Evolutionary conservation across 2,113 vertebrate genomes (phyloP), one percentile per base, ranked within the genome.

Genomic region (Bos indicus): DNA sequence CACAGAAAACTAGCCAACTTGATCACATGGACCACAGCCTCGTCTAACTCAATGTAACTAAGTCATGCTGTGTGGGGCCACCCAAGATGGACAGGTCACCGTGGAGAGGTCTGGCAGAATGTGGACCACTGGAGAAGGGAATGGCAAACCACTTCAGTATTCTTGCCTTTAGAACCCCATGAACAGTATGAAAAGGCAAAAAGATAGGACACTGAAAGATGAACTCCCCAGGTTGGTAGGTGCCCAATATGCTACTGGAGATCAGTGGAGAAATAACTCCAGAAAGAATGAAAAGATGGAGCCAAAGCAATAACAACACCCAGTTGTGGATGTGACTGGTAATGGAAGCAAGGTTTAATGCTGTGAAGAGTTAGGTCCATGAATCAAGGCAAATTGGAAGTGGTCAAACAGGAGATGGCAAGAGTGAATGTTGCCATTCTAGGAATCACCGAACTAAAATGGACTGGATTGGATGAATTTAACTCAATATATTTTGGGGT

Each of bases 41-140:
- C 21, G 64, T 36, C 64, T 67, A 67, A 67, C 64, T 67, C 64
- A 67, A 4, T 10, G 17, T 36, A 21, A 67, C 64, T 36, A 67
- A 67, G 64, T 17, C 33, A 21, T 21, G 33, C 4, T 1, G 0
- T 36, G 33, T 36, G 33, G 17, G 64, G 64, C 17, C 8, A 67
- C 17, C 4, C 64, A 67, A 36, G 17, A 36, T 2, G 8, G 17
- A 67, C 0, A 4, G 64, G 17, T 67, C 64, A 21, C 5, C 33
- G n/a, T 67, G n/a, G 33, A 67, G n/a, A 36, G 4, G 1, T 36
- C 17, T 67, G 64, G 4, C 33, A 67, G 8, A 21, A 36, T 67
- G 64, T 36, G n/a, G 21, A 21, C 33, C 64, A 67, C 17, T 36
- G 17, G 33, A 67, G 33, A 67, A 67, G 8, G 8, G 33, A 67